Evolutionary conservation across 2,888 invertebrate genomes (phyloP).

Genomic region (Linnaemya tessellans): DNA sequence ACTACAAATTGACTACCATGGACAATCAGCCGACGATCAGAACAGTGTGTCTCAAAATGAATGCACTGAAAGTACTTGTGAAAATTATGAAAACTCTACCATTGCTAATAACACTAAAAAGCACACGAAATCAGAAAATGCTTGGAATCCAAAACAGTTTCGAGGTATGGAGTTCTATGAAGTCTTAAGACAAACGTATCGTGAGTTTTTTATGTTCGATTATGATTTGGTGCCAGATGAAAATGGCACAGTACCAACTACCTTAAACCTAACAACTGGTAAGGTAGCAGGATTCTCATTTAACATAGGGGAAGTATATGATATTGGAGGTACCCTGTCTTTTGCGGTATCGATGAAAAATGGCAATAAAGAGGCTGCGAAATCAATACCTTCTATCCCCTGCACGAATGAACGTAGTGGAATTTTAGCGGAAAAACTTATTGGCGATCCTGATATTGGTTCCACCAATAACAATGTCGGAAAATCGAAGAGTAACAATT

Average conservation of each 20-base stretch:
- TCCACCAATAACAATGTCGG: constrained; percentile 51
- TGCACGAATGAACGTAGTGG: constrained; percentile 76
- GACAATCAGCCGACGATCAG: constrained; percentile 59
- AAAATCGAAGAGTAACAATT: constrained; percentile 57
- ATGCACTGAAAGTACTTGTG: not conserved
- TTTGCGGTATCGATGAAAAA: constrained; percentile 89
- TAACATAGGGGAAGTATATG: constrained; percentile 87
- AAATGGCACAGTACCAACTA: constrained; percentile 86
- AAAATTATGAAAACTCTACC: constrained; percentile 1
- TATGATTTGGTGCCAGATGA: constrained; percentile 88
- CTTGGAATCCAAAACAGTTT: constrained; percentile 77
- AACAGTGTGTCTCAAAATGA: not conserved
- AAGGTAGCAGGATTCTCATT: constrained; percentile 88
- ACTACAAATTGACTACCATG: constrained; percentile 78
- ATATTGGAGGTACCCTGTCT: constrained; percentile 91
- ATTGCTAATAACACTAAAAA: constrained; percentile 13
- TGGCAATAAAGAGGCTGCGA: constrained; percentile 79
- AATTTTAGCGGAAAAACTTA: constrained; percentile 81
- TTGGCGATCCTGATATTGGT: constrained; percentile 73
- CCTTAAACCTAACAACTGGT: constrained; percentile 88
- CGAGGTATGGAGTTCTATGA: constrained; percentile 80
- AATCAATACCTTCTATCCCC: constrained; percentile 73
- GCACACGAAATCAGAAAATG: constrained; percentile 2
- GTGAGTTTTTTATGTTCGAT: constrained; percentile 90
- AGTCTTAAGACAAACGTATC: constrained; percentile 86